Percentiles rank a stretch among this genome's conserved stretches.
Evolutionary conservation across 1,140 invertebrate genomes (phyloP).

Genomic region (Pinna nobilis): DNA sequence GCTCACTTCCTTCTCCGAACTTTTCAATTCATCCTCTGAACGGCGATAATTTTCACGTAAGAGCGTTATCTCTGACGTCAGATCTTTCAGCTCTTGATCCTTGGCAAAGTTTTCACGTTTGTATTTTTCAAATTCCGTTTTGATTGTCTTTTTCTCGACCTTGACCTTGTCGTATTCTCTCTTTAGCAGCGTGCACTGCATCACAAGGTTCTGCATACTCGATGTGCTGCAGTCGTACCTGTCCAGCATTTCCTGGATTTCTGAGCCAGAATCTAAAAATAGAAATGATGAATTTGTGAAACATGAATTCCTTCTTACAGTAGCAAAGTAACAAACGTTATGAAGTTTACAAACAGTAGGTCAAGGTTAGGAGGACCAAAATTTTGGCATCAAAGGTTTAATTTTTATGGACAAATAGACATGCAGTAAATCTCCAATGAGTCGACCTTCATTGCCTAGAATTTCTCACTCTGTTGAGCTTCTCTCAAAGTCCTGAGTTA

Average conservation of each 20-base stretch:
- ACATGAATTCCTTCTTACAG: background rate
- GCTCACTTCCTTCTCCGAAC: slow-evolving; percentile 53
- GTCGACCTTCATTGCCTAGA: too few species aligned
- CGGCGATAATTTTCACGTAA: slow-evolving; percentile 31
- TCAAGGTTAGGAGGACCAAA: background rate
- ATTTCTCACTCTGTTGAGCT: too few species aligned
- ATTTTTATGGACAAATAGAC: too few species aligned
- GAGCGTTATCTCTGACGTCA: slow-evolving; percentile 13
- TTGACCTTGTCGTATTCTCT: slow-evolving; percentile 55
- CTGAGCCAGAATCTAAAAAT: slow-evolving; percentile 51
- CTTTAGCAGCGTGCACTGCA: slow-evolving; percentile 51
- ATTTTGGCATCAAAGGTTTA: too few species aligned
- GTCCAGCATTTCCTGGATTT: slow-evolving; percentile 41
- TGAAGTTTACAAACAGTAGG: background rate
- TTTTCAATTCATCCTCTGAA: slow-evolving; percentile 50
- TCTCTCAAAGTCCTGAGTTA: too few species aligned
- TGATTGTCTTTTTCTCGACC: slow-evolving; percentile 46
- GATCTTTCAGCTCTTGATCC: slow-evolving; percentile 36
- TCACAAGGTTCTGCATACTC: slow-evolving; percentile 45
- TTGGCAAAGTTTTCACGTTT: slow-evolving; percentile 39
- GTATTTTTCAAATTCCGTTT: slow-evolving; percentile 47
- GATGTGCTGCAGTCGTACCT: slow-evolving; percentile 39
- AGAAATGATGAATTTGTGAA: background rate
- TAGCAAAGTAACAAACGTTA: background rate
- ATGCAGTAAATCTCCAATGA: too few species aligned